Evolutionary conservation across 92 coral and sea anemone species (phyloP).

Genomic region (Epizoanthus illoricatus): DNA sequence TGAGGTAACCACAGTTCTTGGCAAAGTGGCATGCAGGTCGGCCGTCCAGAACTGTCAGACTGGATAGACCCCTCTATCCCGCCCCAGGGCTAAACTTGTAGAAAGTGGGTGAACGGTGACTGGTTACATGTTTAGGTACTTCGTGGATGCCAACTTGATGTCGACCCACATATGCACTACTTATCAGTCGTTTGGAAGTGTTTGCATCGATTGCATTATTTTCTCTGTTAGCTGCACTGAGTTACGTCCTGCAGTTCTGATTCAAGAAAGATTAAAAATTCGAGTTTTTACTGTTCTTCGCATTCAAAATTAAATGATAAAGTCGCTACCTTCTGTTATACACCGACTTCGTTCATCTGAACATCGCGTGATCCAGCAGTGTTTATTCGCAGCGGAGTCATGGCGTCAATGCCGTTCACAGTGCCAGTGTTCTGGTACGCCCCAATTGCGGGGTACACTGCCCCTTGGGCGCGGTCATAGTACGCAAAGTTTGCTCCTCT

Average conservation of each 20-base stretch:
- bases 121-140: too few relatives aligned
- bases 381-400: conserved; percentile 38
- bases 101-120: too few relatives aligned
- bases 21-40: too few relatives aligned
- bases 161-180: too few relatives aligned
- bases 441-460: conserved; percentile 10
- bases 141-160: too few relatives aligned
- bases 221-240: background rate
- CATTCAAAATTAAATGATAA: background rate
- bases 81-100: too few relatives aligned
- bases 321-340: background rate
- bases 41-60: too few relatives aligned
- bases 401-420: background rate
- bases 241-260: background rate
- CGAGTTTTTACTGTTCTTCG: background rate
- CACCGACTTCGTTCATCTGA: conserved; percentile 18
- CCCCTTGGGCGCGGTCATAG: conserved; percentile 29
- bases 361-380: conserved; percentile 20
- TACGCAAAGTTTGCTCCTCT: conserved; percentile 16
- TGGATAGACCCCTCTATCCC: too few relatives aligned
- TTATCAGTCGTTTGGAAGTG: background rate
- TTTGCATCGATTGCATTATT: background rate
- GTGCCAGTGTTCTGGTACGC: conserved; percentile 17
- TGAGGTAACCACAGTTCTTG: too few relatives aligned
- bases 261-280: background rate